Evolutionary conservation across 2,797 vertebrate species (phyloP), one percentile per base, ranked within the genome.

Genomic region (Mallotus villosus): DNA sequence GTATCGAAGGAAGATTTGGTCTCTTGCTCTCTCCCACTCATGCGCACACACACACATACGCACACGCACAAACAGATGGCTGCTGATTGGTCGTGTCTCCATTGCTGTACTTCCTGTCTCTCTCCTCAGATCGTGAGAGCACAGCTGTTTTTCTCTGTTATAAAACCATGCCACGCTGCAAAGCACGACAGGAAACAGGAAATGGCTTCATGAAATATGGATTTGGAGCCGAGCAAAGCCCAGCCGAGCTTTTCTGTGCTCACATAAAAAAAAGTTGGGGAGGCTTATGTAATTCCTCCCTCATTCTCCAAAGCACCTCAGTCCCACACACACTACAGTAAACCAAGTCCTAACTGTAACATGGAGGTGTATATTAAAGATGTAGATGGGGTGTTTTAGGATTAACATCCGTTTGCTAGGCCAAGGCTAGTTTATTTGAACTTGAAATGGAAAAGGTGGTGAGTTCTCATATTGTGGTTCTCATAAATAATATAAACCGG

Each of bases 171-270:
- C 22, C 22, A 61, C 59, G 59, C 59, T 25, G 59, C 22, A 16
- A 49, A 49, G 64, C 24, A 21, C 4, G 24, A 61, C 59, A 67
- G 65, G 65, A 55, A 67, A 67, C 46, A 67, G 65, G 46, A 67
- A 67, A 67, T 67, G 65, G 65, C 49, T 67, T 67, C 65, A 53
- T 67, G 65, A 67, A 67, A 53, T 67, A 53, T 67, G 53, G 65
- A 67, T 67, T 49, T 67, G 65, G 59, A 61, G 22, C 24, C 1
- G 25, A 24, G 25, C 24, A 27, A 12, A 24, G 22, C 59, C 12
- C 59, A 61, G 59, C 25, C 4, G 4, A 1, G 2, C 22, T 14
- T 27, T 24, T 60, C 58, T 60, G n/a, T 51, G 49, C 49, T 51
- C 49, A 51, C 49, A 51, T 51, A 17, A n/a, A n/a, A 55, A 53